Evolutionary conservation across 2,888 invertebrate genomes (phyloP), one percentile per base, ranked within the genome.

Genomic region (Nomada ferruginata): DNA sequence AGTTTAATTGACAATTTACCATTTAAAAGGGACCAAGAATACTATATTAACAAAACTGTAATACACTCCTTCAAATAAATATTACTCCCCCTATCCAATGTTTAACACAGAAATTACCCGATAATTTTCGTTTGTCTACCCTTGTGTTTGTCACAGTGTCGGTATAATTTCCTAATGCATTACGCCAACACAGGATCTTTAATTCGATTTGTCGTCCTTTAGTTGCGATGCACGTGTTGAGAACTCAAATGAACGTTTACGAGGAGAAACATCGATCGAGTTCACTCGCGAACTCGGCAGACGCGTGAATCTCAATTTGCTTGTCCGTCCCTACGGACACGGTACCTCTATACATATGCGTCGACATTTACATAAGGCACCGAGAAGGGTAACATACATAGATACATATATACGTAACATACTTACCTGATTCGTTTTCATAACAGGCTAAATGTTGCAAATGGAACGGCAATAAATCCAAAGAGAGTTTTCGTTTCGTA

Each of bases 271-370:
- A 86, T 86, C 82, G 86, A 86, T 86, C 80, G 85, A 66, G 60
- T 76, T 83, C 68, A 63, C 52, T 55, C 20, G 70, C 64, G 57
- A 86, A 86, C 80, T 85, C 76, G 76, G 81, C 75, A 78, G 85
- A 78, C 86, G 65, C 82, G 87, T 86, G 87, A 87, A 86, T 86
- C 85, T 85, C 87, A 87, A 86, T 87, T 86, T 86, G 82, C 80
- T 70, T 65, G 75, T 60, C 82, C 77, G 82, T 87, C 82, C 77
- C 86, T 63, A 55, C 59, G 78, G 86, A 71, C 78, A 57, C 66
- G 70, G 60, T 61, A 64, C 55, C 72, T 52, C 52, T 61, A 66
- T 80, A 80, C 69, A 71, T 74, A 76, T 79, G 61, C 61, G 63
- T 26, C 60, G 52, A 57, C 75, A 87, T 86, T 85, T 87, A 76